phyloP scores from a whole-genome alignment of 2,113 vertebrate genomes.

The Peromyscus leucopus region DNA sequence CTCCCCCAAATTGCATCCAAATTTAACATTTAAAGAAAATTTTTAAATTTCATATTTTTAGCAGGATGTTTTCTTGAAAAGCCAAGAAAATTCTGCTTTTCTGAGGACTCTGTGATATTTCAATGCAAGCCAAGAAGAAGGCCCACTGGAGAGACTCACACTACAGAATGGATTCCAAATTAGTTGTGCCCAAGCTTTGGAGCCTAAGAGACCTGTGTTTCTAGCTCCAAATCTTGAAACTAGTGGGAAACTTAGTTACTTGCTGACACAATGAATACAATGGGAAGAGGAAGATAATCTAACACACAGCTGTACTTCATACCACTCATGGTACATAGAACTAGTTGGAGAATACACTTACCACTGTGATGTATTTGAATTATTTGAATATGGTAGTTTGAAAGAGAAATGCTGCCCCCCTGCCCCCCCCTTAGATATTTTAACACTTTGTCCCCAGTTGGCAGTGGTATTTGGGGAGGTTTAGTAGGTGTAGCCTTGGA shows the following conservation, averaged over 20 bases:
- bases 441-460: background rate
- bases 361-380: background rate
- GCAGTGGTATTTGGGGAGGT: background rate
- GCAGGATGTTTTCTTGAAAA: background rate
- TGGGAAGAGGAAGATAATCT: accelerated
- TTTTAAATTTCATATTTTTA: background rate
- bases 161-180: background rate
- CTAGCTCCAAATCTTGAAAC: background rate
- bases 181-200: background rate
- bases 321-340: background rate
- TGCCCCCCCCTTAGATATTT: too few species aligned
- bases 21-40: background rate
- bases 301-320: background rate
- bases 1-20: background rate
- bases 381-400: background rate
- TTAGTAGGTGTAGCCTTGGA: background rate
- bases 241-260: background rate
- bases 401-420: background rate
- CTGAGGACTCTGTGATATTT: background rate
- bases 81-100: background rate
- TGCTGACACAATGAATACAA: background rate
- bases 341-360: background rate
- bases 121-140: background rate
- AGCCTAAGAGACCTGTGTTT: background rate
- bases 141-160: background rate